These are phyloP conservation scores for Scalopus aquaticus DNA, from an alignment of 2,113 vertebrate genomes.

Conservation along the genomic window DNA sequence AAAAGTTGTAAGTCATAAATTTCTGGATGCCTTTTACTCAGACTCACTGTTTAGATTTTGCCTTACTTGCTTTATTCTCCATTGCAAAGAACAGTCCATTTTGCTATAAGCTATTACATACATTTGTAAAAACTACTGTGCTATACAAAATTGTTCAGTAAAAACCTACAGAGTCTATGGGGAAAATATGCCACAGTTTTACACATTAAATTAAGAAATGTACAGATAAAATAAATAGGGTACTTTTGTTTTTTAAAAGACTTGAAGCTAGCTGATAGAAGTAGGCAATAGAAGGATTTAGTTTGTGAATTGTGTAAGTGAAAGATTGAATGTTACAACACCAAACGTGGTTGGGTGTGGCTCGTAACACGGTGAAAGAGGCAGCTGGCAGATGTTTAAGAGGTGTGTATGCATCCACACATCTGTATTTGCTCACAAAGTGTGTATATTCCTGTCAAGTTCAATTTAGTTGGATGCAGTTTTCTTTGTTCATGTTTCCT, in stretches of 20 bases:
- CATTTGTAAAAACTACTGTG: neutral
- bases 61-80: neutral
- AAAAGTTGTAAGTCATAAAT: neutral
- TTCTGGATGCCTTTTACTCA: neutral
- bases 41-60: neutral
- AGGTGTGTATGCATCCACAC: neutral
- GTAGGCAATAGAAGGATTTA: neutral
- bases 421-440: neutral
- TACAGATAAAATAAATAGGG: neutral
- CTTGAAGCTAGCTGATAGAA: neutral
- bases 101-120: neutral
- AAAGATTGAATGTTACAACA: neutral
- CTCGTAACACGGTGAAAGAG: neutral
- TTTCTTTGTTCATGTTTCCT: conserved; percentile 6
- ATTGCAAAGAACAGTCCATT: neutral
- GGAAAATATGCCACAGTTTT: neutral
- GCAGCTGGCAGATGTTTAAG: neutral
- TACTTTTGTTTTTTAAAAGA: conserved; percentile 2
- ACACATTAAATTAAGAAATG: neutral
- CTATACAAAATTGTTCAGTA: neutral
- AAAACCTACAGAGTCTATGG: neutral
- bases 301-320: neutral
- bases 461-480: neutral
- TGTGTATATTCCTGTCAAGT: neutral
- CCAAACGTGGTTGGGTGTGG: neutral